phyloP scores from a whole-genome alignment of 2,113 vertebrate species.

The Cheilinus undulatus region DNA sequence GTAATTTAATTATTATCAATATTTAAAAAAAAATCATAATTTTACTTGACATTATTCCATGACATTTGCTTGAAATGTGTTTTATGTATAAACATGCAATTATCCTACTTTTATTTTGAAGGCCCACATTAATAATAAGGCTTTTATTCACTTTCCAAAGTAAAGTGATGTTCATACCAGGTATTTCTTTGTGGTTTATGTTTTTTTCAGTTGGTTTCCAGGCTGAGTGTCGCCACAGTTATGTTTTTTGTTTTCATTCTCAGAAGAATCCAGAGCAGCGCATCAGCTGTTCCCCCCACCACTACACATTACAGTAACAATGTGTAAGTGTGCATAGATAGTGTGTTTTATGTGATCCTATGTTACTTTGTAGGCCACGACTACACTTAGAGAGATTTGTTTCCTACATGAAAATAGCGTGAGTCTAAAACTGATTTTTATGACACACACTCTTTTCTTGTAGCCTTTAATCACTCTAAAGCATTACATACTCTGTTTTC shows the following conservation, averaged over 20 bases:
- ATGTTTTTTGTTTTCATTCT: constrained; percentile 48
- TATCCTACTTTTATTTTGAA: not conserved
- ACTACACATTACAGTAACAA: constrained; percentile 7
- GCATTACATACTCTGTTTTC: too few relatives aligned
- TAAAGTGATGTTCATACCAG: constrained; percentile 2
- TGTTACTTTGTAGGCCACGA: not conserved
- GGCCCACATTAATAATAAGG: constrained; percentile 21
- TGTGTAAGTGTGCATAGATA: not conserved
- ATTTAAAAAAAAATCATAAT: too few relatives aligned
- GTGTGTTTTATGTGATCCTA: not conserved
- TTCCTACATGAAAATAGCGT: not conserved
- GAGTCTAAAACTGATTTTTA: not conserved
- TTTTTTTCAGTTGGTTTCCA: constrained; percentile 13
- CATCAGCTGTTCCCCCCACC: not conserved
- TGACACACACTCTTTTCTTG: not conserved
- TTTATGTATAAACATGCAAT: constrained; percentile 8
- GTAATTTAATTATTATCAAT: too few relatives aligned
- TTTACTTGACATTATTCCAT: too few relatives aligned
- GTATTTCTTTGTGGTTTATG: not conserved
- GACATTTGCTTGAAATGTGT: not conserved
- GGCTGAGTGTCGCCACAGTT: not conserved
- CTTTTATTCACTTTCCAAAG: not conserved
- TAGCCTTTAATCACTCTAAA: not conserved
- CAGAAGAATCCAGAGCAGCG: not conserved
- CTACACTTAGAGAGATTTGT: constrained; percentile 1